Percentiles rank a stretch among this genome's conserved stretches.
These are phyloP conservation scores for human (Homo sapiens) DNA, from an alignment of 2,113 vertebrate species.

Conservation along the genomic window DNA sequence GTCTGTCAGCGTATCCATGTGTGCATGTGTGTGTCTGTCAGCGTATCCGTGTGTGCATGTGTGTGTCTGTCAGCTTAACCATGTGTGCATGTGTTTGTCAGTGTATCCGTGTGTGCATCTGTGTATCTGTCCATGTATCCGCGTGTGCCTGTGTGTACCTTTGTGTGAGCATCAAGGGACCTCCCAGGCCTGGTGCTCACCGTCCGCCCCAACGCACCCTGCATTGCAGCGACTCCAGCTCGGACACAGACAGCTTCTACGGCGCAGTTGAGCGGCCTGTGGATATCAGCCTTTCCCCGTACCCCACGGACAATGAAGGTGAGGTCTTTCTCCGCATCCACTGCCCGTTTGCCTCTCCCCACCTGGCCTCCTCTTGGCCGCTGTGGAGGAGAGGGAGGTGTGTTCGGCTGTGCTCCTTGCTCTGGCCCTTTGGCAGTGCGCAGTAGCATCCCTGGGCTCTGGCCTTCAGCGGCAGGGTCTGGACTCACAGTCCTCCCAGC, in stretches of 20 bases:
- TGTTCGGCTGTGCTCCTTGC: not conserved
- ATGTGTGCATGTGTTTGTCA: not conserved
- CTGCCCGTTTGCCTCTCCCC: rapidly evolving
- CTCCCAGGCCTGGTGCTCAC: not conserved
- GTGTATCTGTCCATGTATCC: not conserved
- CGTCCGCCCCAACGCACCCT: not conserved
- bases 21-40: too few relatives aligned
- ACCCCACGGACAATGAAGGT: slow-evolving; percentile 89
- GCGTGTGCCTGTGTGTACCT: rapidly evolving
- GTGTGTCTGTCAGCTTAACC: too few relatives aligned
- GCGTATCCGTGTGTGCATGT: rapidly evolving
- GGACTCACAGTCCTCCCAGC: not conserved
- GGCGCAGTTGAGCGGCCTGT: slow-evolving; percentile 92
- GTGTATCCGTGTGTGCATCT: not conserved
- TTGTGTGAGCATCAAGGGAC: not conserved
- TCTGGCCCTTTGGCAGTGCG: not conserved
- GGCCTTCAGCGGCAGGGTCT: not conserved
- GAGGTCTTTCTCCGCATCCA: not conserved
- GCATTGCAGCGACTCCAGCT: slow-evolving; percentile 89
- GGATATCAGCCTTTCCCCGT: slow-evolving; percentile 88
- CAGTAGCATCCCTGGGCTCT: not conserved
- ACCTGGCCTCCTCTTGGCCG: not conserved
- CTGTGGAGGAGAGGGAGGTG: rapidly evolving
- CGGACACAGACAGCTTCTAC: slow-evolving; percentile 94
- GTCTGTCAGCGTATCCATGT: not conserved